Conservation (phyloP, 2,113 vertebrate species). For the Passer montanus region DNA sequence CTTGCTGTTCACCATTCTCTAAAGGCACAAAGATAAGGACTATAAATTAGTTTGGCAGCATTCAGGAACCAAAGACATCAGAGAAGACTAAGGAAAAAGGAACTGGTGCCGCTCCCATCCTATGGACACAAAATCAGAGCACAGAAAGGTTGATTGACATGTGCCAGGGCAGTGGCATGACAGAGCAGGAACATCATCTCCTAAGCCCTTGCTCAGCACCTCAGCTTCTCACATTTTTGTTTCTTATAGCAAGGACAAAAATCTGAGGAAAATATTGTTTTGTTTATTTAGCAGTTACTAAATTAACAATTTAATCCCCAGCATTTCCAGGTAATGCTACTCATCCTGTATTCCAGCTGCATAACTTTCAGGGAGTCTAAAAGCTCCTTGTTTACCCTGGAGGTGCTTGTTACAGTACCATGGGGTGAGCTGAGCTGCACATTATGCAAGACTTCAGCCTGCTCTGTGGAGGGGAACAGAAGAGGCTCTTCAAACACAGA, state of each 20-base stretch:
- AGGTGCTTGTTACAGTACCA: accelerated
- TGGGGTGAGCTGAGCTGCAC: not conserved
- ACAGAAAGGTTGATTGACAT: not conserved
- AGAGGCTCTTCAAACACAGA: not conserved
- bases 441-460: not conserved
- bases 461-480: not conserved
- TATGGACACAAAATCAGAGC: not conserved
- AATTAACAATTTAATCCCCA: not conserved
- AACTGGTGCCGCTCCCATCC: not conserved
- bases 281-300: not conserved
- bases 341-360: not conserved
- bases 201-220: not conserved
- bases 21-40: not conserved
- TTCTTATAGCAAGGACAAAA: not conserved
- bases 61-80: not conserved
- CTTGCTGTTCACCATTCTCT: not conserved
- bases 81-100: not conserved
- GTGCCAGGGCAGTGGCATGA: not conserved
- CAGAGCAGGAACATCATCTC: not conserved
- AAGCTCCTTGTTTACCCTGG: not conserved
- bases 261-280: not conserved
- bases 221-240: not conserved
- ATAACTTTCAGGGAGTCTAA: not conserved
- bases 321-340: not conserved
- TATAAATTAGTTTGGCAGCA: not conserved